Evolutionary conservation across 2,888 invertebrate genomes (phyloP).

Genomic region (Tipula lateralis): DNA sequence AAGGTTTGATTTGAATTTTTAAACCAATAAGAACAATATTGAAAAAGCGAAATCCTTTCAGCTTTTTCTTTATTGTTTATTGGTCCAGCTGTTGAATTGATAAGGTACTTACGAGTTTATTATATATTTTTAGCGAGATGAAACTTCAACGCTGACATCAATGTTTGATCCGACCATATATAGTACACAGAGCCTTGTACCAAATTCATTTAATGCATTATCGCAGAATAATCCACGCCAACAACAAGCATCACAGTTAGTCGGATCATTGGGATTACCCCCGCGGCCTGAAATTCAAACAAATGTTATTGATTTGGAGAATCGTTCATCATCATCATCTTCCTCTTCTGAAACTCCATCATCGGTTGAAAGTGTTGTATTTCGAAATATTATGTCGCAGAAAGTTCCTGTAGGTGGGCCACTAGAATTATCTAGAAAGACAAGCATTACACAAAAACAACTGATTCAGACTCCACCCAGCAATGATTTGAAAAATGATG

Average conservation of each 20-base stretch:
- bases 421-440: not conserved
- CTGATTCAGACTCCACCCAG: not conserved
- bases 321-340: not conserved
- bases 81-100: not conserved
- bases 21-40: not conserved
- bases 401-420: not conserved
- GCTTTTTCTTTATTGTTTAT: not conserved
- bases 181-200: slow-evolving; percentile 39
- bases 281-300: not conserved
- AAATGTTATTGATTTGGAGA: not conserved
- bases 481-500: not conserved
- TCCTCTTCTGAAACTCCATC: not conserved
- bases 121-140: slow-evolving; percentile 46
- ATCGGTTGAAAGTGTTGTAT: not conserved
- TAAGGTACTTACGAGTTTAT: not conserved
- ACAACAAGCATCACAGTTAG: not conserved
- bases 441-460: not conserved
- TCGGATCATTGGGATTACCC: not conserved
- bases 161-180: slow-evolving; percentile 46
- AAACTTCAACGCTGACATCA: slow-evolving; percentile 47
- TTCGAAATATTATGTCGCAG: not conserved
- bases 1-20: not conserved
- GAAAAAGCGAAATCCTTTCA: not conserved
- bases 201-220: slow-evolving; percentile 14
- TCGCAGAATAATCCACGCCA: slow-evolving; percentile 14